Percentiles rank a stretch among this genome's conserved stretches.
These are phyloP conservation scores for Orchesella cincta DNA, from an alignment of 1,140 invertebrate genomes.

Conservation along the genomic window DNA sequence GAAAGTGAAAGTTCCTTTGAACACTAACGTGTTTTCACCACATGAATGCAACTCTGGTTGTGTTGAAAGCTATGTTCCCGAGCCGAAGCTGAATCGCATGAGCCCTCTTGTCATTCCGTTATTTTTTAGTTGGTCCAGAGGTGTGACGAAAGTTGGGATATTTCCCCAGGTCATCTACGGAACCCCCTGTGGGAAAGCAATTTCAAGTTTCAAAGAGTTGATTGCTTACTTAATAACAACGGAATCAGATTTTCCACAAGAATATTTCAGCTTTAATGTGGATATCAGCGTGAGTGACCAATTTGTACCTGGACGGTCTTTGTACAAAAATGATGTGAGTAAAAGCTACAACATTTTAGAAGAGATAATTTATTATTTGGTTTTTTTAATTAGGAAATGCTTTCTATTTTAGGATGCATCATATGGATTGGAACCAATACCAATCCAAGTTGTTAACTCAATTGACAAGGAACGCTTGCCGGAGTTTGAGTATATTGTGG, in stretches of 20 bases:
- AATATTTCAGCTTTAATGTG: conserved; percentile 89
- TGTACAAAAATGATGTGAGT: too few relatives aligned
- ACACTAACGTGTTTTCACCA: conserved; percentile 56
- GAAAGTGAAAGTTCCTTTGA: conserved; percentile 36
- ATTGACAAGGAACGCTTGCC: conserved; percentile 78
- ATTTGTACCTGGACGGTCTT: conserved; percentile 66
- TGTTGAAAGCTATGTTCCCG: conserved; percentile 56
- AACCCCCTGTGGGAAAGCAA: conserved; percentile 78
- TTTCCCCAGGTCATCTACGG: conserved; percentile 72
- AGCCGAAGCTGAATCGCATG: conserved; percentile 68
- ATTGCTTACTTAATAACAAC: conserved; percentile 73
- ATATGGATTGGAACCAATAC: conserved; percentile 80
- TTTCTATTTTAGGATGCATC: conserved; percentile 69
- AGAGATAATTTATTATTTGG: too few relatives aligned
- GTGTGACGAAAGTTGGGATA: conserved; percentile 36
- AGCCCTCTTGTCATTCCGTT: conserved; percentile 83
- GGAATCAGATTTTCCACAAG: conserved; percentile 75
- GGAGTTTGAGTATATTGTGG: conserved; percentile 81
- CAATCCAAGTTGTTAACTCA: conserved; percentile 86
- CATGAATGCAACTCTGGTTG: conserved; percentile 73
- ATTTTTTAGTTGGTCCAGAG: conserved; percentile 63
- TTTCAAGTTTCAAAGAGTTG: conserved; percentile 77
- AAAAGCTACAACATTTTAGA: too few relatives aligned
- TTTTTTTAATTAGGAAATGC: too few relatives aligned
- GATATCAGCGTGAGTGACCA: conserved; percentile 77